These are phyloP conservation scores for Ganaspis brasiliensis DNA, from an alignment of 2,888 invertebrate species.

Conservation along the genomic window DNA sequence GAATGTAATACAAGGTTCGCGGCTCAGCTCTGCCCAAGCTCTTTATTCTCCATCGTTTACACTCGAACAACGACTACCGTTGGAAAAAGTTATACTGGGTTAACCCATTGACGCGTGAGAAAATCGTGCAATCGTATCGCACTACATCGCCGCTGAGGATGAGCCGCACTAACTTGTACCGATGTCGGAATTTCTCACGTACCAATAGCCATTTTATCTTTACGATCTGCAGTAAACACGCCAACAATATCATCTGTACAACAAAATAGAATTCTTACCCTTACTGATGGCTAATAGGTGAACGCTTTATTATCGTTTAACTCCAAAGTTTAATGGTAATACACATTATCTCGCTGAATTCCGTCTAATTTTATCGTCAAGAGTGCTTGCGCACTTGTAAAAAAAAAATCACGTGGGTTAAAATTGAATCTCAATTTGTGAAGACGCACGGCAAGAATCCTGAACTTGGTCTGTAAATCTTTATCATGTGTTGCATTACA, in stretches of 20 bases:
- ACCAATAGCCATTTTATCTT: conserved; percentile 40
- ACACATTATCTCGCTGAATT: no score
- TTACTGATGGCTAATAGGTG: background rate
- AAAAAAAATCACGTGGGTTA: no score
- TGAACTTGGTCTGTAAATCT: no score
- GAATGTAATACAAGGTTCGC: background rate
- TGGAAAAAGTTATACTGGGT: conserved; percentile 31
- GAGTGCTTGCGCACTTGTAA: no score
- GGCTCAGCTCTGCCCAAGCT: background rate
- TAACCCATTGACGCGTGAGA: conserved; percentile 63
- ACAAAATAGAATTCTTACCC: conserved; percentile 7
- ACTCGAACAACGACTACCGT: conserved; percentile 13
- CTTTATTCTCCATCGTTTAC: conserved; percentile 16
- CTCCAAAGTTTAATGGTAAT: background rate
- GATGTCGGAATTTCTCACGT: conserved; percentile 37
- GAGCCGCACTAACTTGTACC: conserved; percentile 22
- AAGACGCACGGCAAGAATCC: no score
- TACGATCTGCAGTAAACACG: conserved; percentile 6
- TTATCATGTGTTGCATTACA: no score
- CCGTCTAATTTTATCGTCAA: no score
- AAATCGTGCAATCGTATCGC: conserved; percentile 52
- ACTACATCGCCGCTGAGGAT: conserved; percentile 31
- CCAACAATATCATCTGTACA: conserved; percentile 19
- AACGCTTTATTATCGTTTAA: conserved; percentile 37
- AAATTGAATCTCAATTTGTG: no score